Conservation (phyloP, 2,113 vertebrate genomes). For the Chloebia gouldiae region DNA sequence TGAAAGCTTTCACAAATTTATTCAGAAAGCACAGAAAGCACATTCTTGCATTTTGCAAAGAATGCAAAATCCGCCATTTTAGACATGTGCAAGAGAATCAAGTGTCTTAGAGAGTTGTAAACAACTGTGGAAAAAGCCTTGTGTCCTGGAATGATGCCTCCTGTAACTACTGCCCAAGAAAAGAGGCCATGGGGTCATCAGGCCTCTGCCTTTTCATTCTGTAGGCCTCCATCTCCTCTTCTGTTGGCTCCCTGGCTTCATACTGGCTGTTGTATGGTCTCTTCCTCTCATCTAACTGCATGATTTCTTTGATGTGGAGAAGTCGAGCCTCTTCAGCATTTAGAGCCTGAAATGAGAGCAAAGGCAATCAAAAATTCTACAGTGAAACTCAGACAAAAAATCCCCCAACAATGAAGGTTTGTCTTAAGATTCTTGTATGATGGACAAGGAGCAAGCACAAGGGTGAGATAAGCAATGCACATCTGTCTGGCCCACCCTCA, state of each 20-base stretch:
- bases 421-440: neutral
- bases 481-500: neutral
- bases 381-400: neutral
- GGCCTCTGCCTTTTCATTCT: constrained; percentile 89
- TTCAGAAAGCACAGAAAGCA: neutral
- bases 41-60: too few relatives aligned
- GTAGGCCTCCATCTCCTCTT: constrained; percentile 98
- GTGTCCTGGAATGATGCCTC: neutral
- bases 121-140: neutral
- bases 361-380: neutral
- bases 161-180: constrained; percentile 81
- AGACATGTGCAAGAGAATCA: neutral
- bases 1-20: neutral
- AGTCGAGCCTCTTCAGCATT: constrained; percentile 91
- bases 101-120: neutral
- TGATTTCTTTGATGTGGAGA: constrained; percentile 84
- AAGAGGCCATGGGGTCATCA: constrained; percentile 96
- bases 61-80: neutral
- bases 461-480: neutral
- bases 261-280: constrained; percentile 86
- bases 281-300: constrained; percentile 93
- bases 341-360: constrained; percentile 78
- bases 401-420: neutral
- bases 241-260: constrained; percentile 89
- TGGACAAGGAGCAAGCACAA: neutral